Conservation (phyloP, 2,797 vertebrate genomes). For the Orientallactaga sibirica region DNA sequence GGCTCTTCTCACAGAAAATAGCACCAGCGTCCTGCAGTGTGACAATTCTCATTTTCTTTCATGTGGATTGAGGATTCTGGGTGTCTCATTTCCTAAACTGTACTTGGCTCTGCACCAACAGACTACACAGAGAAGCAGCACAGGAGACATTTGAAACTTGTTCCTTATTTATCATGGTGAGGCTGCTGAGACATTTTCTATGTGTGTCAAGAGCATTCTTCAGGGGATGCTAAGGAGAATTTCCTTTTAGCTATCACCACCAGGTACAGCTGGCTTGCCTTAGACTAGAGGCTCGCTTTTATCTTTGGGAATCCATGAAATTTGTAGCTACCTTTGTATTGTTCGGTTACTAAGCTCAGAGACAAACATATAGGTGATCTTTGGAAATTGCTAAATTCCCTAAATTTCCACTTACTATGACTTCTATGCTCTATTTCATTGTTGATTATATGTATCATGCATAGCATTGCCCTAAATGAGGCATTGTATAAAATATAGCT, state of each 20-base stretch:
- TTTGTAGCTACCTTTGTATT: not conserved
- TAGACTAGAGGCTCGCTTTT: not conserved
- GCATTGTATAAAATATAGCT: not conserved
- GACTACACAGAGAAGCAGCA: not conserved
- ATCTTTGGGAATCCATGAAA: not conserved
- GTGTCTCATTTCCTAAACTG: not conserved
- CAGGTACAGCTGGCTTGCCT: not conserved
- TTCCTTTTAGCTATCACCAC: not conserved
- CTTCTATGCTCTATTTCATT: not conserved
- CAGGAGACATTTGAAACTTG: not conserved
- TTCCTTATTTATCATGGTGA: not conserved
- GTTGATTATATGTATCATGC: too few species aligned
- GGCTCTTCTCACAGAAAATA: not conserved
- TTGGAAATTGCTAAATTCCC: not conserved
- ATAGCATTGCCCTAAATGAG: not conserved
- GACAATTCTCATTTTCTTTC: not conserved
- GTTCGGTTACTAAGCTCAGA: not conserved
- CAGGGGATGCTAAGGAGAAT: not conserved
- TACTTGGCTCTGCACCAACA: not conserved
- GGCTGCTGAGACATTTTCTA: not conserved
- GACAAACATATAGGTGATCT: not conserved
- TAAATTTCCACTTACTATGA: not conserved
- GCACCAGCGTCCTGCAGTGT: not conserved
- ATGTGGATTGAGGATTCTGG: not conserved
- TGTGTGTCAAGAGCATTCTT: not conserved